These are phyloP conservation scores for Gobiocypris rarus DNA, from an alignment of 2,113 vertebrate genomes.

Conservation along the genomic window DNA sequence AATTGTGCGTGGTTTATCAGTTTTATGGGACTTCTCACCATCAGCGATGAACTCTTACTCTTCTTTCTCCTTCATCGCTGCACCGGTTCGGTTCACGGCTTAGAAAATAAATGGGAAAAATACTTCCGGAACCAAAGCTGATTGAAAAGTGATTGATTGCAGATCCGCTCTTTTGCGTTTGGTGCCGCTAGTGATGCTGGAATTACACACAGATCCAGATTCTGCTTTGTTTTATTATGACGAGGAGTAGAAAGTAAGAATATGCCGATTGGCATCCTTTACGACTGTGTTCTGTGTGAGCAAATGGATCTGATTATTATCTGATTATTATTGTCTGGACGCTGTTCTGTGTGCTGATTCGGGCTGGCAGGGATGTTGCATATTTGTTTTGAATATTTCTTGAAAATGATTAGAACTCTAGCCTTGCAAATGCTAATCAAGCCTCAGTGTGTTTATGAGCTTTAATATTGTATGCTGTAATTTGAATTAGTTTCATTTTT, in stretches of 20 bases:
- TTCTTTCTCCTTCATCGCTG: too few relatives aligned
- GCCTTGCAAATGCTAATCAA: slow-evolving; percentile 18
- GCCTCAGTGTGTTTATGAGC: slow-evolving; percentile 14
- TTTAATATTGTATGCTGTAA: slow-evolving; percentile 38
- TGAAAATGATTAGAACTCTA: slow-evolving; percentile 25
- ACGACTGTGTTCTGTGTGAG: neutral
- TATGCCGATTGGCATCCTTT: neutral
- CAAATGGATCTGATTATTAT: neutral
- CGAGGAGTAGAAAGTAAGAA: neutral
- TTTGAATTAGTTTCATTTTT: neutral
- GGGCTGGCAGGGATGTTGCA: neutral
- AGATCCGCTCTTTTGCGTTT: neutral
- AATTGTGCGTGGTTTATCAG: neutral
- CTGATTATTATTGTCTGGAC: neutral
- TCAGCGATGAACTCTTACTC: neutral
- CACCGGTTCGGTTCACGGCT: too few relatives aligned
- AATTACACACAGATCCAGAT: neutral
- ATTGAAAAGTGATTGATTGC: neutral
- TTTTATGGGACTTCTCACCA: neutral
- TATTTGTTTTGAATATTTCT: slow-evolving; percentile 38
- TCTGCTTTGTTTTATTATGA: neutral
- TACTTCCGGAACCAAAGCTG: neutral
- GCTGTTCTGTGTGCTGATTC: neutral
- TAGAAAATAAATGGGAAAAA: neutral
- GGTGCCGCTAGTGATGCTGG: neutral